Base-by-base conservation (phyloP, 2,888 invertebrate species). In the Cyaniris semiargus region DNA sequence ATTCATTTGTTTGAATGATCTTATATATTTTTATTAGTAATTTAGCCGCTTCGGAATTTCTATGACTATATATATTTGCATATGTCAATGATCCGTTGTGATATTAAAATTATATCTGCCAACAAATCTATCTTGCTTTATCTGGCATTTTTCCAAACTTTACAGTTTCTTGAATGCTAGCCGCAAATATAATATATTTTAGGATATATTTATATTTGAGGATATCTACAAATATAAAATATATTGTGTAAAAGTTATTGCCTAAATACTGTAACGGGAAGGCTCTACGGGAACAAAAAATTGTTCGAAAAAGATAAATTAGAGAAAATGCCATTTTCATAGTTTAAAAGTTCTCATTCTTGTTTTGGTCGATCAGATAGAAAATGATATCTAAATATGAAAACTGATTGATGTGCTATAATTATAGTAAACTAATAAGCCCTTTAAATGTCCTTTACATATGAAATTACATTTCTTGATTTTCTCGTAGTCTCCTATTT, bases 101-200 rank as follows among this genome's bases (percentile, higher is more conserved):
- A 15, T 66, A 66, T 66, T 13, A 66, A 66, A 66, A 27, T 66
- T 27, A 66, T 27, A 66, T 27, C 66, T 27, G 27, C 66, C 27
- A 27, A 6, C 66, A 15, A 66, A 27, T 66, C 13, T 66, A 27
- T 66, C 15, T 23, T 0, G 27, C 5, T 15, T 23, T 66, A 66
- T 66, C 66, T 66, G 66, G 66, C 66, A 10, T 66, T 66, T 27
- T 66, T 27, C 66, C 66, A 66, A 66, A 66, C 27, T 66, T 66
- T 66, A 27, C 15, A 66, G 66, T 66, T 66, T 23, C 66, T 27
- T 66, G 66, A 66, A 27, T 27, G 27, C 27, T 27, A 0, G 15
- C 66, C 15, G 6, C 66, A 66, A 66, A 66, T 66, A 60, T 21
- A 58, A 21, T 21, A 58, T 21, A 13, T 60, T 60, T 15, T 7